These are phyloP conservation scores for Dryobates pubescens DNA, from an alignment of 2,797 vertebrate genomes.

Conservation along the genomic window DNA sequence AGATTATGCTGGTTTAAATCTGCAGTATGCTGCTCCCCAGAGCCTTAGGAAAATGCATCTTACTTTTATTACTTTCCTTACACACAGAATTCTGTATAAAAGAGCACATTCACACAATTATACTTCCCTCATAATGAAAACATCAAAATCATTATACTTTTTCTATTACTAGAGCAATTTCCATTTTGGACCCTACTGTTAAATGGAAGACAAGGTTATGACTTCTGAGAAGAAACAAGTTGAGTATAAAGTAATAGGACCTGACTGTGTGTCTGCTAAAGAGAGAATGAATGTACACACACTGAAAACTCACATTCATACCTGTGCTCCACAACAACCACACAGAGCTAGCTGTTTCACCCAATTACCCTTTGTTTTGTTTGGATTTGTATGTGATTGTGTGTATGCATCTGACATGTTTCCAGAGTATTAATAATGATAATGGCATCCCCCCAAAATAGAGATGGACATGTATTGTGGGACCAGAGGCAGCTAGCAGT, in stretches of 20 bases:
- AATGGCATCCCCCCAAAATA: neutral
- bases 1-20: neutral
- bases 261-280: neutral
- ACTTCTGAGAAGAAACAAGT: neutral
- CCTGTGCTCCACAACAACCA: neutral
- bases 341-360: neutral
- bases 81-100: neutral
- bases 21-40: neutral
- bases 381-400: neutral
- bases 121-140: neutral
- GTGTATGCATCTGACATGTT: neutral
- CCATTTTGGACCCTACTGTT: neutral
- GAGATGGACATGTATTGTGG: rapidly evolving
- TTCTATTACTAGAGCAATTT: neutral
- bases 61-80: neutral
- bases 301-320: neutral
- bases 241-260: neutral
- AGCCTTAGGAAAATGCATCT: neutral
- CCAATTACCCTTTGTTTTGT: neutral
- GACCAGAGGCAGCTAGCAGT: no score
- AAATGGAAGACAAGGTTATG: neutral
- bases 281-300: rapidly evolving
- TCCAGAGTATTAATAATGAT: neutral
- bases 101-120: neutral
- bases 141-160: neutral